phyloP scores from a whole-genome alignment of 2,797 vertebrate species.

The Argentina silus region DNA sequence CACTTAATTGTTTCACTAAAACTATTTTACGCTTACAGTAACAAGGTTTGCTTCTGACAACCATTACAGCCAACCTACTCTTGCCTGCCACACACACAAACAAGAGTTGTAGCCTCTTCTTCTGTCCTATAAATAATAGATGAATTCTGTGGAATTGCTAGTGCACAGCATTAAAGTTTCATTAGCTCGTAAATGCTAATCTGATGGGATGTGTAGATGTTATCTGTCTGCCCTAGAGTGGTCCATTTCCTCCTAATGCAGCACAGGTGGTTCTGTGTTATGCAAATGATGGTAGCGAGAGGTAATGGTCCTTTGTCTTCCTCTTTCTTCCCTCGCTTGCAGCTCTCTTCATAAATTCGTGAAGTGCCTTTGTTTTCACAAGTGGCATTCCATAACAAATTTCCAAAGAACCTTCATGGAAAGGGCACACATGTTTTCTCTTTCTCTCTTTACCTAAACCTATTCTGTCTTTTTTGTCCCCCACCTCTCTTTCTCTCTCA shows the following conservation, averaged over 20 bases:
- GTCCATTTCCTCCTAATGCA: not conserved
- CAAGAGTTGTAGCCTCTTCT: constrained; percentile 23
- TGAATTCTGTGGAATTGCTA: constrained; percentile 38
- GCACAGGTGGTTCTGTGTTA: not conserved
- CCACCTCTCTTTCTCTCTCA: not conserved
- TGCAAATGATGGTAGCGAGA: not conserved
- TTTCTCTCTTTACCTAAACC: not conserved
- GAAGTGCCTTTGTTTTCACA: not conserved
- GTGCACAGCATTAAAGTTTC: constrained; percentile 54
- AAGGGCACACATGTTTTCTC: not conserved
- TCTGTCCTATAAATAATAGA: constrained; percentile 56
- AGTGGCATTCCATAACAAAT: not conserved
- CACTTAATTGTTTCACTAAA: not conserved
- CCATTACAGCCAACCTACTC: not conserved
- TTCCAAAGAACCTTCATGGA: not conserved
- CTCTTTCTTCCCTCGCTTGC: not conserved
- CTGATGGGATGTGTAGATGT: constrained; percentile 18
- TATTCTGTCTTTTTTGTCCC: not conserved
- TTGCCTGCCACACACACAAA: constrained; percentile 25
- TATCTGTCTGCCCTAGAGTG: constrained; percentile 13
- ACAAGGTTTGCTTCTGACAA: not conserved
- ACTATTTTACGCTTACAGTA: not conserved
- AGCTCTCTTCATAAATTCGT: not conserved
- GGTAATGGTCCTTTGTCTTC: not conserved
- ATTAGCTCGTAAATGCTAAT: constrained; percentile 47